Conservation (phyloP, 2,888 invertebrate genomes). For the Drosophila sordidula region DNA sequence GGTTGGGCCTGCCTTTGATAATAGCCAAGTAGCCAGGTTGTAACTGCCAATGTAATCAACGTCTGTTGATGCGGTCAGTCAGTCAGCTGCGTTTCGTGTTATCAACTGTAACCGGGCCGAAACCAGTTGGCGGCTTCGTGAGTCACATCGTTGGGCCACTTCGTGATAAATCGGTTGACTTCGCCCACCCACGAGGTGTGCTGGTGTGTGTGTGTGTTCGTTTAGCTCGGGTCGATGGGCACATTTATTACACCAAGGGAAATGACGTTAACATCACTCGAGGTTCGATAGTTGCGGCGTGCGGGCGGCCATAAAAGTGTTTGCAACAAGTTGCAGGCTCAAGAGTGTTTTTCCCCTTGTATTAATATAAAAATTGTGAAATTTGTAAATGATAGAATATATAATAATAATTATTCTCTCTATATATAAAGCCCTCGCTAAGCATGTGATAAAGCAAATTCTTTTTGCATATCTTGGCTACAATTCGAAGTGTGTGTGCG, state of each 20-base stretch:
- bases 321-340: constrained; percentile 51
- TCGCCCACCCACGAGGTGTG: constrained; percentile 48
- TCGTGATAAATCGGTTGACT: constrained; percentile 40
- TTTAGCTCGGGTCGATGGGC: constrained; percentile 35
- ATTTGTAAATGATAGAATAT: not conserved
- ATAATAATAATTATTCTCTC: constrained; percentile 2
- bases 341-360: no score
- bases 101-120: constrained; percentile 41
- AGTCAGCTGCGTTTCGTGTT: constrained; percentile 30
- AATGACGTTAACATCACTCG: constrained; percentile 49
- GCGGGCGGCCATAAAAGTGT: constrained; percentile 21
- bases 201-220: not conserved
- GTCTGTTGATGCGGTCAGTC: constrained; percentile 11
- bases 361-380: constrained; percentile 16
- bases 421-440: constrained; percentile 9
- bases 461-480: constrained; percentile 29
- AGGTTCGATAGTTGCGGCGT: constrained; percentile 49
- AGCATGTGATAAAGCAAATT: constrained; percentile 25
- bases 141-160: constrained; percentile 34
- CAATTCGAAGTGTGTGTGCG: constrained; percentile 1
- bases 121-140: constrained; percentile 48
- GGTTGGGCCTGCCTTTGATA: constrained; percentile 1
- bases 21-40: not conserved
- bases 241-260: constrained; percentile 37
- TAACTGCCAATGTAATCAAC: constrained; percentile 21